Conservation (phyloP, 2,888 invertebrate genomes). For the Laspeyria flexula region DNA sequence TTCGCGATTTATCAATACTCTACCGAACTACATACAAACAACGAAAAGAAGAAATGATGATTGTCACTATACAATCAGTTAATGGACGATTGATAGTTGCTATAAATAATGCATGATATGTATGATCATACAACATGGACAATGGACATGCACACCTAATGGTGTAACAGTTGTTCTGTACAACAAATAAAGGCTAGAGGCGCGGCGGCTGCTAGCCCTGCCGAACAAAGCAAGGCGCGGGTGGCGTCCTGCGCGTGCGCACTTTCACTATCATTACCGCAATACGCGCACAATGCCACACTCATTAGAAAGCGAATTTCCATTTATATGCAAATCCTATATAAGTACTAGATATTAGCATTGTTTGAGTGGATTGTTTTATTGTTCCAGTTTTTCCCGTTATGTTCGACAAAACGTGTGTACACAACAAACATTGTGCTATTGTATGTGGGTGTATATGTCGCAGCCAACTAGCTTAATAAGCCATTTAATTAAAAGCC, state of each 20-base stretch:
- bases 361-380: constrained; percentile 47
- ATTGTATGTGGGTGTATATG: constrained; percentile 20
- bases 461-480: no score
- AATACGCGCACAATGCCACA: constrained; percentile 47
- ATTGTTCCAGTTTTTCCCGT: constrained; percentile 59
- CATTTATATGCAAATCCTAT: constrained; percentile 71
- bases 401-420: constrained; percentile 13
- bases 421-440: constrained; percentile 15
- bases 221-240: constrained; percentile 15
- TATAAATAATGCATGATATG: no score
- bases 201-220: constrained; percentile 6
- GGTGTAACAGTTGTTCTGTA: no score
- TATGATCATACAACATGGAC: no score
- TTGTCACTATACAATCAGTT: no score
- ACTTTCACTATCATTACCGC: constrained; percentile 73
- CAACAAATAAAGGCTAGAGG: no score
- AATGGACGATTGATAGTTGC: no score
- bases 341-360: constrained; percentile 46
- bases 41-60: no score
- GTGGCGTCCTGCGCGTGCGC: constrained; percentile 46
- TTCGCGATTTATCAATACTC: no score
- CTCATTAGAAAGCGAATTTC: constrained; percentile 76
- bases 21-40: no score
- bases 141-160: no score
- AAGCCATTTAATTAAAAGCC: no score